Conservation (phyloP, 2,888 invertebrate species). For the Acronicta aceris region DNA sequence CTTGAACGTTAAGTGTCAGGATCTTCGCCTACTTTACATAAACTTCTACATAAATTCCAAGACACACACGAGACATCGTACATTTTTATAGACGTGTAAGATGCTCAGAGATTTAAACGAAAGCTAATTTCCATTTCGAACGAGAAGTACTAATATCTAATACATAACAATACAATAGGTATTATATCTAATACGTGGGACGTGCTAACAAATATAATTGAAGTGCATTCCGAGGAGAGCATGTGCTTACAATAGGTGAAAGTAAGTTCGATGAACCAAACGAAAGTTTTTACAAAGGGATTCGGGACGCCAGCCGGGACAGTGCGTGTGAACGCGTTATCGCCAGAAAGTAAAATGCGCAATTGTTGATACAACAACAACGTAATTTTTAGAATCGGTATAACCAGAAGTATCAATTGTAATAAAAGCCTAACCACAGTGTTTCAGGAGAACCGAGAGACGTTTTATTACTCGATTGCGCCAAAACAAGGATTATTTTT, state of each 20-base stretch:
- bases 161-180: slow-evolving; percentile 60
- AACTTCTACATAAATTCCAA: slow-evolving; percentile 16
- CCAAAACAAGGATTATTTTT: no score
- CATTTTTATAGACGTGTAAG: slow-evolving; percentile 13
- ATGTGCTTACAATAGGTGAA: slow-evolving; percentile 85
- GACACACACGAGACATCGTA: not conserved
- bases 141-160: slow-evolving; percentile 39
- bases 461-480: no score
- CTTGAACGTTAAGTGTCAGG: slow-evolving; percentile 12
- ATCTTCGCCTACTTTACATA: slow-evolving; percentile 13
- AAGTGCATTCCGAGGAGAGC: slow-evolving; percentile 84
- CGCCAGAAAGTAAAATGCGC: slow-evolving; percentile 79
- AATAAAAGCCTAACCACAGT: no score
- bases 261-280: slow-evolving; percentile 88
- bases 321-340: slow-evolving; percentile 53
- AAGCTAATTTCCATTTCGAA: slow-evolving; percentile 53
- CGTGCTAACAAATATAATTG: slow-evolving; percentile 80
- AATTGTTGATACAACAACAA: slow-evolving; percentile 36
- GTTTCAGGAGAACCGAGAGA: no score
- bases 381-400: slow-evolving; percentile 8
- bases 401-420: no score
- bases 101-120: slow-evolving; percentile 26
- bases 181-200: slow-evolving; percentile 70
- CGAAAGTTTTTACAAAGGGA: slow-evolving; percentile 82
- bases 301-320: slow-evolving; percentile 67